Percentiles rank a stretch among this genome's conserved stretches.
Evolutionary conservation across 2,888 invertebrate species (phyloP).

Genomic region (Microctonus aethiopoides): DNA sequence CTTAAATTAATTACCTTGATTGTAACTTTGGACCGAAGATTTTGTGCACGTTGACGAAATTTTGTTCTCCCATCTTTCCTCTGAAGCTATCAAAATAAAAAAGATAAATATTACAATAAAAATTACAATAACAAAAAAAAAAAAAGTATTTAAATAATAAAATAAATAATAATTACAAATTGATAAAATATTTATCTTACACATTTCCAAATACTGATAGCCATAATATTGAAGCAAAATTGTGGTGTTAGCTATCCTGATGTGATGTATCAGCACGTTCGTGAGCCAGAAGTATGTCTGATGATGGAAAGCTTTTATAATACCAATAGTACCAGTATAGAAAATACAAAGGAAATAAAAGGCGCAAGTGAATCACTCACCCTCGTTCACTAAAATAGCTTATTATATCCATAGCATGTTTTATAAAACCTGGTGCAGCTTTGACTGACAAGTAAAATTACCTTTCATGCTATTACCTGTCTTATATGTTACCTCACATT

Average conservation of each 20-base stretch:
- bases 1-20: slow-evolving; percentile 32
- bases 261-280: slow-evolving; percentile 6
- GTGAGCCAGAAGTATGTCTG: slow-evolving; percentile 25
- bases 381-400: slow-evolving; percentile 24
- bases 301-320: slow-evolving; percentile 13
- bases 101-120: not conserved
- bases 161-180: not conserved
- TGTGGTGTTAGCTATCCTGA: not conserved
- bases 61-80: slow-evolving; percentile 36
- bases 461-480: slow-evolving; percentile 18
- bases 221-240: slow-evolving; percentile 25
- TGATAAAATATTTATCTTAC: slow-evolving; percentile 41
- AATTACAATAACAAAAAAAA: not conserved
- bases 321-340: slow-evolving; percentile 7
- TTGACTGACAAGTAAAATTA: slow-evolving; percentile 24
- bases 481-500: not conserved
- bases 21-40: not conserved
- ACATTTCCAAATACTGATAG: slow-evolving; percentile 42
- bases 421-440: slow-evolving; percentile 22
- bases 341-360: slow-evolving; percentile 23
- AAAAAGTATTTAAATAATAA: not conserved
- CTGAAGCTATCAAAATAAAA: slow-evolving; percentile 34
- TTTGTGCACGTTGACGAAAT: slow-evolving; percentile 38
- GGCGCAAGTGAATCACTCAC: slow-evolving; percentile 21
- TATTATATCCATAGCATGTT: slow-evolving; percentile 6